A percentile compares a stretch with the other conserved stretches of the same genome.
These are phyloP conservation scores for Scomber colias DNA, from an alignment of 2,113 vertebrate genomes.

Conservation along the genomic window DNA sequence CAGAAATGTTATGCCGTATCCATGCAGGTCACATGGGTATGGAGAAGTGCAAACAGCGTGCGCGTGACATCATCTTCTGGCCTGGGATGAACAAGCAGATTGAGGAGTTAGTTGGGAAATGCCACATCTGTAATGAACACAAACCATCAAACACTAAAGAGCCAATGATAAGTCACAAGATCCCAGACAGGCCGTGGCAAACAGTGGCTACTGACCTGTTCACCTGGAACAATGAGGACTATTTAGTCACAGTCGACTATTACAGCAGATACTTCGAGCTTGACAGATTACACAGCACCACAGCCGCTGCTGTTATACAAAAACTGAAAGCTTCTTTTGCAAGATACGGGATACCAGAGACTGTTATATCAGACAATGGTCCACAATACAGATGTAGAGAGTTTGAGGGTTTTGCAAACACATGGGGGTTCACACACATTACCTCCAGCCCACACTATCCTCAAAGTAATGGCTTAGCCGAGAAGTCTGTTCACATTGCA, in stretches of 20 bases:
- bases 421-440: slow-evolving; percentile 32
- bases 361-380: too few species aligned
- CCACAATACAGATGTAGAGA: slow-evolving; percentile 11
- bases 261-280: slow-evolving; percentile 11
- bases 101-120: neutral
- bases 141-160: slow-evolving; percentile 13
- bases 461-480: slow-evolving; percentile 22
- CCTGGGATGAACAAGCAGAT: slow-evolving; percentile 23
- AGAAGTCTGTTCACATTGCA: slow-evolving; percentile 17
- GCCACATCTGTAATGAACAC: neutral
- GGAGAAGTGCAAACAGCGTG: too few species aligned
- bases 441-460: slow-evolving; percentile 36
- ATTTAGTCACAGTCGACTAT: neutral
- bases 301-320: too few species aligned
- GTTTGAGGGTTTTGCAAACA: slow-evolving; percentile 17
- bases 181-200: slow-evolving; percentile 3
- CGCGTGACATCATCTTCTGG: slow-evolving; percentile 4
- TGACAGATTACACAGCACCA: too few species aligned
- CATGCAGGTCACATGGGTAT: slow-evolving; percentile 16
- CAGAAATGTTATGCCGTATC: slow-evolving; percentile 5
- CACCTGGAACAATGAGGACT: slow-evolving; percentile 9
- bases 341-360: too few species aligned
- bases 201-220: neutral
- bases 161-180: slow-evolving; percentile 14
- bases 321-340: too few species aligned